phyloP scores from a whole-genome alignment of 2,797 vertebrate genomes.

The Eulemur albifrons region DNA sequence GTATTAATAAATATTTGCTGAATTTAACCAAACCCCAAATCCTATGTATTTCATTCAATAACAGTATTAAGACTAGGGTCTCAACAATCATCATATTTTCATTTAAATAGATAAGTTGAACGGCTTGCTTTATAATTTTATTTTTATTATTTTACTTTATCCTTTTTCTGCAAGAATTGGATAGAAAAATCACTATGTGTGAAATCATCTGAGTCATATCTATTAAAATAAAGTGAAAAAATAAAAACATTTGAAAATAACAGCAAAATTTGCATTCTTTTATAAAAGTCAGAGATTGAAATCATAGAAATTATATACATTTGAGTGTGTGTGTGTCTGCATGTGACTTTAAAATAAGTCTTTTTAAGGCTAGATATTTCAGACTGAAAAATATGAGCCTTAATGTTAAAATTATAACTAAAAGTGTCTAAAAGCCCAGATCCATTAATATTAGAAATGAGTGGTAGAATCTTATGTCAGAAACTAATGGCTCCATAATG shows the following conservation, averaged over 20 bases:
- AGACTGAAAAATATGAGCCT: slow-evolving; percentile 16
- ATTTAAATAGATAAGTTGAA: slow-evolving; percentile 3
- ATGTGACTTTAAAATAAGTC: neutral
- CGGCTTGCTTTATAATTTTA: neutral
- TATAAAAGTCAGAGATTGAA: neutral
- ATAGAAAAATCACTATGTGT: neutral
- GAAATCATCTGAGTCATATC: neutral
- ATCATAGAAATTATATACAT: neutral
- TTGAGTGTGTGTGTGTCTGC: neutral
- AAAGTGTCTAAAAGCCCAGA: neutral
- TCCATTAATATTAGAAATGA: slow-evolving; percentile 62
- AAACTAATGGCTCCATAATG: slow-evolving; percentile 47
- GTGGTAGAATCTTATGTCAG: slow-evolving; percentile 28
- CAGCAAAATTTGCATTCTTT: neutral
- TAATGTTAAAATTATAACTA: slow-evolving; percentile 56
- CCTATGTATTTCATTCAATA: neutral
- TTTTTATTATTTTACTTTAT: slow-evolving; percentile 8
- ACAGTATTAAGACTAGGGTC: neutral
- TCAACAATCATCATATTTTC: neutral
- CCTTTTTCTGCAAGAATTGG: neutral
- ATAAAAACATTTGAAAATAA: neutral
- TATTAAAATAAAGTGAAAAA: slow-evolving; percentile 38
- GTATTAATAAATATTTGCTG: neutral
- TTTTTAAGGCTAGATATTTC: slow-evolving; percentile 30
- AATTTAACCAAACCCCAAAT: neutral